These are phyloP conservation scores for Axea sp. DNA, from an alignment of 2,888 invertebrate genomes.

Conservation along the genomic window DNA sequence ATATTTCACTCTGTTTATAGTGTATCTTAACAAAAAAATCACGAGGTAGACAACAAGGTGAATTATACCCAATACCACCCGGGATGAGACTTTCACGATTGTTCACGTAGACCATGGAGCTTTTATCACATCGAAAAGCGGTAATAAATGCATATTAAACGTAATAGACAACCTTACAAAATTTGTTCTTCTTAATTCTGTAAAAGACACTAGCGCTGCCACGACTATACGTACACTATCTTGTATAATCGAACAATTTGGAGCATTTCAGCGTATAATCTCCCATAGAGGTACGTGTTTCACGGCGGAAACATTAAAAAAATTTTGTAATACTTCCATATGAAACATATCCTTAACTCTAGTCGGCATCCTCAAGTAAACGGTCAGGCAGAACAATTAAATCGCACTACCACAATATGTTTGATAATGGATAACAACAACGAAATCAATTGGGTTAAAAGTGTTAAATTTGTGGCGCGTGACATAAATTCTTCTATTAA, in stretches of 20 bases:
- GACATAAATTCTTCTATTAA: background rate
- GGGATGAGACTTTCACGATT: no score
- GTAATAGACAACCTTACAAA: background rate
- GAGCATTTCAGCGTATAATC: background rate
- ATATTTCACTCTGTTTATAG: no score
- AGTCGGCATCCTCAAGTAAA: conserved; percentile 49
- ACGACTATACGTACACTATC: no score
- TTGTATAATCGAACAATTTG: no score
- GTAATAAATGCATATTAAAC: background rate
- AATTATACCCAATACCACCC: no score
- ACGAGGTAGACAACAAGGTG: no score
- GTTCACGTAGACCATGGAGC: no score
- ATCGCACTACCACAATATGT: conserved; percentile 21
- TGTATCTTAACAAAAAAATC: no score
- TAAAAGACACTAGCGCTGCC: no score
- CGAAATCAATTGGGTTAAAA: no score
- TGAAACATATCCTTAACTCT: conserved; percentile 34
- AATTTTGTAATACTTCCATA: conserved; percentile 19
- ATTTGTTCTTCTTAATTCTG: background rate
- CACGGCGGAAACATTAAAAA: conserved; percentile 23
- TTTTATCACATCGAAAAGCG: background rate
- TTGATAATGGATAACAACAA: no score
- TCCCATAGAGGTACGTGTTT: conserved; percentile 47
- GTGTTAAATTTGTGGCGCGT: background rate
- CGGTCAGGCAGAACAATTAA: conserved; percentile 43